Percentiles rank a stretch among this genome's conserved stretches.
These are phyloP conservation scores for Ascaphus truei DNA, from an alignment of 2,113 vertebrate genomes.

Conservation along the genomic window DNA sequence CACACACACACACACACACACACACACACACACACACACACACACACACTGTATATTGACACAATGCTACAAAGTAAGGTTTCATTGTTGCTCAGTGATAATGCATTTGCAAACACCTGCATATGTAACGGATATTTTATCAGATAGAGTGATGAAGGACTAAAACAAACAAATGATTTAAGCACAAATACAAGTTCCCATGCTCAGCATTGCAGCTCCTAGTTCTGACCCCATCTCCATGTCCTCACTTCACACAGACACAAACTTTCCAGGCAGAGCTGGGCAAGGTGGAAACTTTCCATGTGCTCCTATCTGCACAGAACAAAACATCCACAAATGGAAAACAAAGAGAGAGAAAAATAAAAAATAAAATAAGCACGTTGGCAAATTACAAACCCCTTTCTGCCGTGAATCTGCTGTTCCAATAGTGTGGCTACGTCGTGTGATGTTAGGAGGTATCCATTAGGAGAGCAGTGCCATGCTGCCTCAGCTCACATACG, in stretches of 20 bases:
- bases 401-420: neutral
- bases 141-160: too few relatives aligned
- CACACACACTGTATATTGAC: neutral
- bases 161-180: too few relatives aligned
- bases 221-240: neutral
- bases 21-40: neutral
- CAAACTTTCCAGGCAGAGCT: neutral
- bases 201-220: too few relatives aligned
- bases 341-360: neutral
- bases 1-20: neutral
- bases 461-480: neutral
- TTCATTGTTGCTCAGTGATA: too few relatives aligned
- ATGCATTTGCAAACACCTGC: neutral
- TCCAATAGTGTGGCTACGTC: neutral
- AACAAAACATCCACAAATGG: neutral
- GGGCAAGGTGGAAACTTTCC: neutral
- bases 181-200: too few relatives aligned
- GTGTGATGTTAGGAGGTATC: neutral
- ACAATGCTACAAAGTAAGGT: too few relatives aligned
- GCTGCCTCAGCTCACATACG: conserved; percentile 3
- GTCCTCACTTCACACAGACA: neutral
- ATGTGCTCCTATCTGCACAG: neutral
- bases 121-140: too few relatives aligned
- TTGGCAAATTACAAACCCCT: neutral
- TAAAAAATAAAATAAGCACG: neutral